Conservation (phyloP, 2,113 vertebrate species). For the Clarias macrocephalus region DNA sequence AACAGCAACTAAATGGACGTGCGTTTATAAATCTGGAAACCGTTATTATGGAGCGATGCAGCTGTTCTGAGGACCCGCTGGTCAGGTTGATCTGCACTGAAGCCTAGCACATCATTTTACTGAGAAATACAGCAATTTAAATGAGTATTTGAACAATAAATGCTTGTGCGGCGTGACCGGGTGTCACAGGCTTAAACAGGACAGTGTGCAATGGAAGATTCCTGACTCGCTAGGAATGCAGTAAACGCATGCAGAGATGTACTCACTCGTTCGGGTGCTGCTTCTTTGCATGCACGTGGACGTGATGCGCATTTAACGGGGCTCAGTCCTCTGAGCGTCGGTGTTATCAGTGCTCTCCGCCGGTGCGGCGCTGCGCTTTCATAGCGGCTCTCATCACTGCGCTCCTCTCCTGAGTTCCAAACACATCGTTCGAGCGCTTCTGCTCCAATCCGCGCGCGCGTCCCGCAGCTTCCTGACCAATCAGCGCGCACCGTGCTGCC, state of each 20-base stretch:
- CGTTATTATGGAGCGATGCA: background rate
- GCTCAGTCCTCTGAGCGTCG: too few species aligned
- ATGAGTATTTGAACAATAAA: background rate
- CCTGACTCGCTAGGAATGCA: background rate
- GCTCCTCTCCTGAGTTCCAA: conserved; percentile 19
- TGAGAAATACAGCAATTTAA: background rate
- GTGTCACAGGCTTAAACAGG: background rate
- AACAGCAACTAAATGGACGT: background rate
- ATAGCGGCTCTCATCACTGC: background rate
- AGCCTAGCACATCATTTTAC: background rate
- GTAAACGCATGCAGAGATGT: background rate
- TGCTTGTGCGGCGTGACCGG: background rate
- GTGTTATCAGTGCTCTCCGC: background rate
- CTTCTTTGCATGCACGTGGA: background rate
- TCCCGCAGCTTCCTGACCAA: background rate
- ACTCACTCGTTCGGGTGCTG: background rate
- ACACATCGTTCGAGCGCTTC: conserved; percentile 6
- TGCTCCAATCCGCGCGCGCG: conserved; percentile 17
- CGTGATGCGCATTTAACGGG: background rate
- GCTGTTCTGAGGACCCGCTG: background rate
- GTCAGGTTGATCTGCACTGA: background rate
- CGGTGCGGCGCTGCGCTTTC: conserved; percentile 2
- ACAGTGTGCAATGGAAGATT: background rate
- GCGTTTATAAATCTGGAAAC: too few species aligned
- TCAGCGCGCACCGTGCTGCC: background rate